Base-by-base conservation (phyloP, 92 coral and sea anemone genomes). In the Heteractis magnifica region DNA sequence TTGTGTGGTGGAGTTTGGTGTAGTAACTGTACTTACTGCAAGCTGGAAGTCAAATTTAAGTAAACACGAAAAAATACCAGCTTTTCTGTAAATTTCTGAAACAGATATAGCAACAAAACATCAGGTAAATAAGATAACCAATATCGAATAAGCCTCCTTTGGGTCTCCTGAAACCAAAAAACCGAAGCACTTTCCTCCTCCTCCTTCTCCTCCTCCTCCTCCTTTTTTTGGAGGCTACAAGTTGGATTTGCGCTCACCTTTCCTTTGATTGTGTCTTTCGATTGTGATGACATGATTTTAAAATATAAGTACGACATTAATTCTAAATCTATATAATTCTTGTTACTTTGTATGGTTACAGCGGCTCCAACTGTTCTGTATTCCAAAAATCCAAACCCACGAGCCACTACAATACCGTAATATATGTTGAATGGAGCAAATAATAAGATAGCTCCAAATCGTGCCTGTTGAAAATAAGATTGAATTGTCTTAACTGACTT, bases 21-120 rank as follows among this genome's bases (percentile, higher is more conserved):
- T 2, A 34, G 44, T 34, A 34, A 34, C 44, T 34, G 9, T 75
- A 93, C 94, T 52, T 85, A 95, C 98, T 18, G 95, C 94, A 49
- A 95, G 93, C 88, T 95, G 98, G 12, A 89, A 82, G 55, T 95
- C 98, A 91, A 93, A 91, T 83, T 95, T 93, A 49, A 95, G 84
- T 60, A 95, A 86, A 65, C 91, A 90, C 0, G 98, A 93, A 76
- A 93, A 93, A 83, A 93, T 88, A 9, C 98, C 97, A 34, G 98
- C 98, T 56, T 82, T 82, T 72, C 98, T 79, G 88, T 95, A 95
- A 95, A 95, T 90, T 34, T 87, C 98, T 95, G 82, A 60, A 86
- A 78, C 5, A 79, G 5, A 6, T 71, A 81, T 20, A 70, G 44
- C 44, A 34, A 34, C 44, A 34, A 34, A 34, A 34, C 44, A 34